Evolutionary conservation across 2,113 vertebrate genomes (phyloP).

Genomic region (Benthochromis sp.): DNA sequence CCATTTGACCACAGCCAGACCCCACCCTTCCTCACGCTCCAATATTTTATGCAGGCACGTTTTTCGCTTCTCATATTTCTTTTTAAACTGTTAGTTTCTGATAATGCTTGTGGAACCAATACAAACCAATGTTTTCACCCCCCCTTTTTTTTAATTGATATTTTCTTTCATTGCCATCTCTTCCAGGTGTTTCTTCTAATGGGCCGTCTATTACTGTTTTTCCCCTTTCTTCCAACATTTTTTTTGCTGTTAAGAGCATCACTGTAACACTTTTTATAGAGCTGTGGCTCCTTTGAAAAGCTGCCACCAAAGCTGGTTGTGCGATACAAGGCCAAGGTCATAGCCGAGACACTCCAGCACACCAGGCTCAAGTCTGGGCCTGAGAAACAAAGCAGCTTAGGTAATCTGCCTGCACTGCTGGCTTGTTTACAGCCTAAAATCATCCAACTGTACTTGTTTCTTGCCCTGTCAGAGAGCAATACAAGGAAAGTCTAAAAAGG

Average conservation of each 20-base stretch:
- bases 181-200: conserved; percentile 59
- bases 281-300: conserved; percentile 2
- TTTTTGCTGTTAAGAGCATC: not conserved
- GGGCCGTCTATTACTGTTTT: not conserved
- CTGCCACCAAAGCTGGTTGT: conserved; percentile 30
- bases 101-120: not conserved
- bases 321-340: not conserved
- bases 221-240: not conserved
- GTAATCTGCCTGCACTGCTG: not conserved
- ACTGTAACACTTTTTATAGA: conserved; percentile 21
- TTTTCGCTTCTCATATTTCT: not conserved
- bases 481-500: not conserved
- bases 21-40: conserved; percentile 27
- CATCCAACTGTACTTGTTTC: not conserved
- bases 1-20: conserved; percentile 39
- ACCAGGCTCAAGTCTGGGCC: not conserved
- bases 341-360: not conserved
- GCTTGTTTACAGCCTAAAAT: not conserved
- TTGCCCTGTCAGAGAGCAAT: not conserved
- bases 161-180: conserved; percentile 33
- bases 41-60: not conserved
- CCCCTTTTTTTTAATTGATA: not conserved
- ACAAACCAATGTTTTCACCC: not conserved
- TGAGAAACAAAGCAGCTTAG: not conserved
- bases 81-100: not conserved